phyloP scores from a whole-genome alignment of 2,113 vertebrate species.

The Hippocampus mohnikei region DNA sequence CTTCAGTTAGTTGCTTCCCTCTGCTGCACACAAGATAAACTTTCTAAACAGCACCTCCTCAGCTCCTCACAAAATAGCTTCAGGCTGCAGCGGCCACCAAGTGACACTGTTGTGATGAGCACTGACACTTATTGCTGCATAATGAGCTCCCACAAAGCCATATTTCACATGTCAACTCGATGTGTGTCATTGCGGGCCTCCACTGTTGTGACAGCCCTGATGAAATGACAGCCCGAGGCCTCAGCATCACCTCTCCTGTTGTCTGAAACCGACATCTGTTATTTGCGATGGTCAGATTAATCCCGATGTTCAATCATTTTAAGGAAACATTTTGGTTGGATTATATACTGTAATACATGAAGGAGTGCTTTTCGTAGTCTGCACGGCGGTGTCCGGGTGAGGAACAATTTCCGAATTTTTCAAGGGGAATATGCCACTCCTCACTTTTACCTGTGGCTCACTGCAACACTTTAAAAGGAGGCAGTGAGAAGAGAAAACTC shows the following conservation, averaged over 20 bases:
- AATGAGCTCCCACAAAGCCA: constrained; percentile 41
- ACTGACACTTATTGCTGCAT: constrained; percentile 20
- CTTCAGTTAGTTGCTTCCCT: neutral
- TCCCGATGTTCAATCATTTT: constrained; percentile 22
- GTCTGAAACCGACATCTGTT: neutral
- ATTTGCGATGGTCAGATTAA: constrained; percentile 25
- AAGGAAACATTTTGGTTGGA: constrained; percentile 21
- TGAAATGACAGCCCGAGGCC: constrained; percentile 50
- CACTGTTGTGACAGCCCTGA: constrained; percentile 19
- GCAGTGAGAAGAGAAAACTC: constrained; percentile 36
- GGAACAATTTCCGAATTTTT: too few relatives aligned
- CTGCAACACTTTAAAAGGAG: neutral
- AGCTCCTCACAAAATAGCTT: neutral
- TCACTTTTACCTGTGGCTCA: constrained; percentile 38
- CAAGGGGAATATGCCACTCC: constrained; percentile 29
- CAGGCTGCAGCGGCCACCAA: neutral
- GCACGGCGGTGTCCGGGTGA: too few relatives aligned
- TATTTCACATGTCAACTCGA: constrained; percentile 40
- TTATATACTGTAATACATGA: constrained; percentile 31
- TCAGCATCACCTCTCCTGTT: constrained; percentile 16
- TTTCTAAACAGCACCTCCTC: neutral
- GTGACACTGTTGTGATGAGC: constrained; percentile 9
- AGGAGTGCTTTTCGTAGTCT: neutral
- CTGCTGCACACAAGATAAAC: neutral
- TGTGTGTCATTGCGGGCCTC: constrained; percentile 11